Evolutionary conservation across 2,888 invertebrate genomes (phyloP).

Genomic region (Glaucopsyche alexis): DNA sequence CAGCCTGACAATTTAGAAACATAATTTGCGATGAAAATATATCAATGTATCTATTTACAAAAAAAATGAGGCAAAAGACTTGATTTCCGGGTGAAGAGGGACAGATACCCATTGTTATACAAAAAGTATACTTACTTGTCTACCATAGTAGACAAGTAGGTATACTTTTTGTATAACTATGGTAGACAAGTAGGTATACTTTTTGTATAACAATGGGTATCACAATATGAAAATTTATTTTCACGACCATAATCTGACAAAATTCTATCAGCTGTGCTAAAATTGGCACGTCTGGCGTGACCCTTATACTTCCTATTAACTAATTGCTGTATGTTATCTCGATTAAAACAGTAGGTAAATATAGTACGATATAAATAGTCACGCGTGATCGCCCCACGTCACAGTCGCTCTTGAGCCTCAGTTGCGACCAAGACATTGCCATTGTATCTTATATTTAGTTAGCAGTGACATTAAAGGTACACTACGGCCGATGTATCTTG

Average conservation of each 20-base stretch:
- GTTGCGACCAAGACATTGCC: slow-evolving; percentile 70
- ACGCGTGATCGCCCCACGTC: slow-evolving; percentile 65
- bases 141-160: no score
- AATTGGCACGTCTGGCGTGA: neutral
- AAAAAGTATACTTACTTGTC: no score
- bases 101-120: no score
- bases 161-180: no score
- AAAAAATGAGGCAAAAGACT: no score
- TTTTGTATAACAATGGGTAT: no score
- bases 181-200: no score
- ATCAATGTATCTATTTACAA: no score
- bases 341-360: slow-evolving; percentile 51
- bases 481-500: no score
- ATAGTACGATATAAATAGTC: slow-evolving; percentile 60
- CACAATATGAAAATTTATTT: no score
- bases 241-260: neutral
- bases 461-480: slow-evolving; percentile 46
- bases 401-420: slow-evolving; percentile 65
- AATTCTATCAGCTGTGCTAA: neutral
- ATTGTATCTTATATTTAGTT: slow-evolving; percentile 76
- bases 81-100: no score
- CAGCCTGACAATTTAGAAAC: neutral
- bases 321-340: slow-evolving; percentile 33
- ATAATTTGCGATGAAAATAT: neutral
- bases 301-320: slow-evolving; percentile 21